phyloP scores from a whole-genome alignment of 2,113 vertebrate species.

The Anolis sagrei region DNA sequence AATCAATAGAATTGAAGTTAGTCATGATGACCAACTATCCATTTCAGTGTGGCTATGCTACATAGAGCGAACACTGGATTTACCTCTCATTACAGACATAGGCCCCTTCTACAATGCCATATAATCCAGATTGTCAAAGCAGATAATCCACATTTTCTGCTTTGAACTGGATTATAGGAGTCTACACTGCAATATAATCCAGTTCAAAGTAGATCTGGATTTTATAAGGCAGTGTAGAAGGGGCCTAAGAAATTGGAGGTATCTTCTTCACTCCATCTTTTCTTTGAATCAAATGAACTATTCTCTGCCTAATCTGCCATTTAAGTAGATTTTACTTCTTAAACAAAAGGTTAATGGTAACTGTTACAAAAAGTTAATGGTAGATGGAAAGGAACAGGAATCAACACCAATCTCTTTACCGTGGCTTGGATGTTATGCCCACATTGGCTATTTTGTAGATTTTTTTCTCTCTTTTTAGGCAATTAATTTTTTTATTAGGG shows the following conservation, averaged over 20 bases:
- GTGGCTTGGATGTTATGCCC: not conserved
- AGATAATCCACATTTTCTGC: too few relatives aligned
- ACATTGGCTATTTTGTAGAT: not conserved
- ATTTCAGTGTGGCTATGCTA: too few relatives aligned
- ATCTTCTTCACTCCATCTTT: too few relatives aligned
- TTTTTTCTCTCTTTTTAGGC: not conserved
- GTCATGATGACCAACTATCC: too few relatives aligned
- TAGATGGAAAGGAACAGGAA: not conserved
- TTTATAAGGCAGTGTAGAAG: too few relatives aligned
- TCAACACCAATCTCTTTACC: not conserved
- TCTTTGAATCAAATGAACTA: not conserved
- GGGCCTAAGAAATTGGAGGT: too few relatives aligned
- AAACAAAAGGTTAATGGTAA: not conserved
- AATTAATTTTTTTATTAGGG: not conserved
- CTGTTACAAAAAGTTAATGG: not conserved
- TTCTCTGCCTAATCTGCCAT: not conserved
- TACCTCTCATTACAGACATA: not conserved
- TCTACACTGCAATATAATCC: too few relatives aligned
- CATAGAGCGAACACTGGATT: too few relatives aligned
- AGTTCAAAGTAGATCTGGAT: too few relatives aligned
- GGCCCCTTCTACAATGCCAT: not conserved
- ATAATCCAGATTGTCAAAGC: too few relatives aligned
- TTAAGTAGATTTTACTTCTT: not conserved
- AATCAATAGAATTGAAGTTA: too few relatives aligned
- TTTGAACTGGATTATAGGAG: too few relatives aligned